A percentile compares a stretch with the other conserved stretches of the same genome.
These are phyloP conservation scores for Lerema accius DNA, from an alignment of 1,140 invertebrate genomes.

Conservation along the genomic window DNA sequence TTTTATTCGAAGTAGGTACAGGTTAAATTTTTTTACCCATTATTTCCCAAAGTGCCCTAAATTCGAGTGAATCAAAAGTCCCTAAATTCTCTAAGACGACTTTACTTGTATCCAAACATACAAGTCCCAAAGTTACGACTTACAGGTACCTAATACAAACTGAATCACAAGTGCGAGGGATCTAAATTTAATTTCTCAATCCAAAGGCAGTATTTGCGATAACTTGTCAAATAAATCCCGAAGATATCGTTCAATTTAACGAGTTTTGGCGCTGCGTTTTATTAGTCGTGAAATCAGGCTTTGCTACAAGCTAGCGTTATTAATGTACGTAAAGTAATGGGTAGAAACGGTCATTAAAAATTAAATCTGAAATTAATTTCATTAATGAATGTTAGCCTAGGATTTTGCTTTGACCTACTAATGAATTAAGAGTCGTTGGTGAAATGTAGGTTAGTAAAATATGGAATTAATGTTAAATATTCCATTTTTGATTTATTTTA, in stretches of 20 bases:
- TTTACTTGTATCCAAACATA: no score
- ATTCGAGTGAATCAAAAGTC: no score
- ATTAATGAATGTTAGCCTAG: background rate
- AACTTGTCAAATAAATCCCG: slow-evolving; percentile 71
- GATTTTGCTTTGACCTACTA: no score
- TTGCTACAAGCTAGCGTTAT: slow-evolving; percentile 27
- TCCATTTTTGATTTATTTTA: no score
- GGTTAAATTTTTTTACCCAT: no score
- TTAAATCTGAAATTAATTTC: background rate
- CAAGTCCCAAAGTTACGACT: slow-evolving; percentile 14
- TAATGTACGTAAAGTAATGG: slow-evolving; percentile 23
- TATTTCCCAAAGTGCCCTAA: no score
- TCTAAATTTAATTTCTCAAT: slow-evolving; percentile 62
- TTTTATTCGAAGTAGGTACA: no score
- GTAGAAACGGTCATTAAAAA: background rate
- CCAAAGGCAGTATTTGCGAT: slow-evolving; percentile 52
- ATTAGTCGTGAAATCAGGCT: slow-evolving; percentile 57
- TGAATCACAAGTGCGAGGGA: slow-evolving; percentile 44
- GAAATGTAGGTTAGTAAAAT: no score
- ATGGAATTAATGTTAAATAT: no score
- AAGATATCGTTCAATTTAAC: slow-evolving; percentile 55
- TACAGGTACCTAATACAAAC: slow-evolving; percentile 34
- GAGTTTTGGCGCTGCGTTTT: slow-evolving; percentile 54
- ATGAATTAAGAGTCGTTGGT: no score
- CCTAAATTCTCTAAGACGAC: no score